Conservation (phyloP, 2,888 invertebrate genomes). For the Drosophila flavopinicola region DNA sequence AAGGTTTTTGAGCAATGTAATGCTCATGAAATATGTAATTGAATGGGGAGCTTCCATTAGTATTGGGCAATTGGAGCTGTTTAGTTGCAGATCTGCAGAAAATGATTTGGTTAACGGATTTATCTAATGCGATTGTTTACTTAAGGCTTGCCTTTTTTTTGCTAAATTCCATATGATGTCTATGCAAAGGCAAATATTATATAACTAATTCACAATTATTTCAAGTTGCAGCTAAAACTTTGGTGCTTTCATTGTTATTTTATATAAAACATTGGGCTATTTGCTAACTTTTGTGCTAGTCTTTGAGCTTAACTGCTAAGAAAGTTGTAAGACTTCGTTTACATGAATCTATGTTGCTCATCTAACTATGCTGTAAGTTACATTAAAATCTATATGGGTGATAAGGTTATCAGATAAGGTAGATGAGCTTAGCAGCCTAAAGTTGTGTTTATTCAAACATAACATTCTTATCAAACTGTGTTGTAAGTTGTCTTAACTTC, state of each 20-base stretch:
- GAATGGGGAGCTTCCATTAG: slow-evolving; percentile 42
- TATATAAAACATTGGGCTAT: background rate
- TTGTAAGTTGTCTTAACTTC: slow-evolving; percentile 1
- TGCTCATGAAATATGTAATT: slow-evolving; percentile 57
- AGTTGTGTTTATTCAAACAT: background rate
- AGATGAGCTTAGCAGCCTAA: no score
- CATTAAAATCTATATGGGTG: background rate
- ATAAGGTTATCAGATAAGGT: slow-evolving; percentile 4
- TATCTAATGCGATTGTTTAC: slow-evolving; percentile 12
- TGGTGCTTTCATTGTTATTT: background rate
- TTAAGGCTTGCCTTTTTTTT: background rate
- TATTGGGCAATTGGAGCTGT: slow-evolving; percentile 33
- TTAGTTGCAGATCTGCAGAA: slow-evolving; percentile 33
- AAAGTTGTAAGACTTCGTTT: no score
- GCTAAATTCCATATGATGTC: slow-evolving; percentile 1
- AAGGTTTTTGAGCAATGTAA: slow-evolving; percentile 50
- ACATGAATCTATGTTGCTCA: background rate
- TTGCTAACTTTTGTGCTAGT: background rate
- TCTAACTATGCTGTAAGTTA: background rate
- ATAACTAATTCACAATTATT: slow-evolving; percentile 7
- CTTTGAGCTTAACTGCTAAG: background rate
- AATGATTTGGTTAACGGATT: slow-evolving; percentile 21
- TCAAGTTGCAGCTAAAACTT: background rate
- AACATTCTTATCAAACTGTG: background rate
- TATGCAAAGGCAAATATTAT: slow-evolving; percentile 10